Conservation (phyloP, 2,888 invertebrate species). For the Eumacrocentrus americanus region DNA sequence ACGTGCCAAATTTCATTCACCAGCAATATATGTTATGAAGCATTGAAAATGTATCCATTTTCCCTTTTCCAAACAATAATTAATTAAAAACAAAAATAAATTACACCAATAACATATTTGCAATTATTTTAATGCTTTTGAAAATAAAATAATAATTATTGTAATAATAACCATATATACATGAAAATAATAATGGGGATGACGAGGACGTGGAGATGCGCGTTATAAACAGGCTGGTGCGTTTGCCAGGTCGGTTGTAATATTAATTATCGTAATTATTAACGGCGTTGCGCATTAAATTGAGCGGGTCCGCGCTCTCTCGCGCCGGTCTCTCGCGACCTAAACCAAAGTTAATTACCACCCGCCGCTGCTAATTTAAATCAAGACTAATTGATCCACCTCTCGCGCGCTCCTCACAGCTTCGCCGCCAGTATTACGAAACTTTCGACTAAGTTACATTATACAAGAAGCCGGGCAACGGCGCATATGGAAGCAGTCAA, state of each 20-base stretch:
- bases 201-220: too few species aligned
- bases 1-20: neutral
- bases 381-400: conserved; percentile 54
- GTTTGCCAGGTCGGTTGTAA: conserved; percentile 19
- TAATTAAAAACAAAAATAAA: too few species aligned
- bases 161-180: too few species aligned
- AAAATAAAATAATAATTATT: too few species aligned
- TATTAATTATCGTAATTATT: conserved; percentile 38
- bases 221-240: too few species aligned
- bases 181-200: neutral
- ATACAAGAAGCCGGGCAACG: neutral
- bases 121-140: too few species aligned
- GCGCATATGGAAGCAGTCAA: neutral
- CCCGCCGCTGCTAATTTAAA: conserved; percentile 53
- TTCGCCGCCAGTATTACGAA: conserved; percentile 41
- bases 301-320: conserved; percentile 22
- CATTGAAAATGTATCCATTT: neutral
- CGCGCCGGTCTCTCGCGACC: conserved; percentile 29
- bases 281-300: conserved; percentile 24
- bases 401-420: conserved; percentile 21
- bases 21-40: neutral
- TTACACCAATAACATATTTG: too few species aligned
- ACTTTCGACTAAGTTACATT: conserved; percentile 46
- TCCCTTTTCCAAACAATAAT: neutral
- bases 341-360: conserved; percentile 55